Percentiles rank a stretch among this genome's conserved stretches.
phyloP scores from a whole-genome alignment of 2,888 invertebrate genomes.

The Tetheella fluctuosa region DNA sequence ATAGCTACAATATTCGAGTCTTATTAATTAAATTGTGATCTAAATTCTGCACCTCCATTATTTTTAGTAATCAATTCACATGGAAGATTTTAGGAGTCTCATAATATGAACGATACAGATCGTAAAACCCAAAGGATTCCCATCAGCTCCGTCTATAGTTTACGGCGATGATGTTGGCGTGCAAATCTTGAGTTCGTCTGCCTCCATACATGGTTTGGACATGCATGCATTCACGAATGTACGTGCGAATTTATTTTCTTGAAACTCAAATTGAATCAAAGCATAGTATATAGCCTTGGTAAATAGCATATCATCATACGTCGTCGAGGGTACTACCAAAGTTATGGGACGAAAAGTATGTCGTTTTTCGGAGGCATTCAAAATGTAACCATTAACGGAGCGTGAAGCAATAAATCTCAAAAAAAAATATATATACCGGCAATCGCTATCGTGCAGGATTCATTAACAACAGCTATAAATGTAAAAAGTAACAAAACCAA shows the following conservation, averaged over 20 bases:
- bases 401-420: not conserved
- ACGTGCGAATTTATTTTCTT: not conserved
- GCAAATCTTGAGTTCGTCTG: slow-evolving; percentile 49
- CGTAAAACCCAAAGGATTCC: slow-evolving; percentile 18
- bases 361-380: not conserved
- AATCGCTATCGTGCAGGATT: slow-evolving; percentile 31
- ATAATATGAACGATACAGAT: slow-evolving; percentile 3
- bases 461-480: slow-evolving; percentile 35
- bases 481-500: slow-evolving; percentile 35
- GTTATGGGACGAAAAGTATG: not conserved
- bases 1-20: too few species aligned
- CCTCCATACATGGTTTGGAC: slow-evolving; percentile 40
- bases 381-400: not conserved
- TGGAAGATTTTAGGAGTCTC: not conserved
- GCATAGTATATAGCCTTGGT: not conserved
- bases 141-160: slow-evolving; percentile 36
- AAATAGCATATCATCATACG: not conserved
- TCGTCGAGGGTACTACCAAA: not conserved
- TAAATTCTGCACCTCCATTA: too few species aligned
- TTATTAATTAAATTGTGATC: too few species aligned
- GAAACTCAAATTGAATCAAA: not conserved
- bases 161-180: slow-evolving; percentile 47
- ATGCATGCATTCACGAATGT: slow-evolving; percentile 13
- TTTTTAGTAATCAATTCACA: too few species aligned
- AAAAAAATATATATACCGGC: slow-evolving; percentile 20